These are phyloP conservation scores for Anarhynchus alexandrinus DNA, from an alignment of 2,113 vertebrate species.

Conservation along the genomic window DNA sequence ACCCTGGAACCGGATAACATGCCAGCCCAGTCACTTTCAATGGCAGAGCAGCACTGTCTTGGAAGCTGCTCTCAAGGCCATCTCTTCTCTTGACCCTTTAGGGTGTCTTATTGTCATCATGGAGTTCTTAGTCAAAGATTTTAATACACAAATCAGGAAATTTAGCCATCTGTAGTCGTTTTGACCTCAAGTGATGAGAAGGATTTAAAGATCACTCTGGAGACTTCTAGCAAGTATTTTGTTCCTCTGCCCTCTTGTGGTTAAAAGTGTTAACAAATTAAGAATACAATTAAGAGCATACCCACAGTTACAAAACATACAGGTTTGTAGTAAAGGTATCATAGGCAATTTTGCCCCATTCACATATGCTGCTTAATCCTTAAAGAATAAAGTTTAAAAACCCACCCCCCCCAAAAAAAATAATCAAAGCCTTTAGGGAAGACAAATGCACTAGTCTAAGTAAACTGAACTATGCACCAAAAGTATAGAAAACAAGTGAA, in stretches of 20 bases:
- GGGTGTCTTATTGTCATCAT: not conserved
- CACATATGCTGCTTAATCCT: not conserved
- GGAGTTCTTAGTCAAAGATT: not conserved
- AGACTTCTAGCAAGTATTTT: not conserved
- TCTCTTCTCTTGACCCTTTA: not conserved
- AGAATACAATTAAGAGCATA: not conserved
- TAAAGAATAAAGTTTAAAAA: not conserved
- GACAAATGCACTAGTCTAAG: not conserved
- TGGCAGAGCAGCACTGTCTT: not conserved
- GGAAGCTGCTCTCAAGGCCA: not conserved
- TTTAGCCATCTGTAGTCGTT: not conserved
- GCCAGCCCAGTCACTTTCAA: not conserved
- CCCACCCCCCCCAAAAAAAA: not conserved
- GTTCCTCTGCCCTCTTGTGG: constrained; percentile 53
- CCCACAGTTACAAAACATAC: not conserved
- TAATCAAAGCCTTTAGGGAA: not conserved
- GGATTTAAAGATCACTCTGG: not conserved
- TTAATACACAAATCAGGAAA: not conserved
- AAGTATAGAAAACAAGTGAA: not conserved
- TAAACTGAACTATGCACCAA: not conserved
- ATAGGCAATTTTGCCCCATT: not conserved
- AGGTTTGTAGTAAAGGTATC: not conserved
- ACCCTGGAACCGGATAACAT: not conserved
- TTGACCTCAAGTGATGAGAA: not conserved
- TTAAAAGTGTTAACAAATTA: not conserved